Evolutionary conservation across 2,797 vertebrate genomes (phyloP).

Genomic region (Sebastes ruberrimus): DNA sequence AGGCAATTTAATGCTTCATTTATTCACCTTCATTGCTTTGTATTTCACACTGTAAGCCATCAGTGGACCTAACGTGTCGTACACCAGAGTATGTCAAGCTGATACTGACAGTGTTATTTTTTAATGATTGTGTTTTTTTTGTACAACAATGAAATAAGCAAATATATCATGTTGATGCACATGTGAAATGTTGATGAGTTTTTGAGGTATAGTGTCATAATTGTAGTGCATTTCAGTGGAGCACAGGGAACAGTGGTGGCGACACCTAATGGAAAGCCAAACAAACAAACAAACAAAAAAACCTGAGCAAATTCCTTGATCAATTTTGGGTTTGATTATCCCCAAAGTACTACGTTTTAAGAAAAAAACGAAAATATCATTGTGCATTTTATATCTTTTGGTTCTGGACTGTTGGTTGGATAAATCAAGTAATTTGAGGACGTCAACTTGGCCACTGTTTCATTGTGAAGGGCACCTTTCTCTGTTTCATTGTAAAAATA

Average conservation of each 20-base stretch:
- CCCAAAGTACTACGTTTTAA: not conserved
- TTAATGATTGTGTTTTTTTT: conserved; percentile 20
- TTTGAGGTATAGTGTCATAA: too few relatives aligned
- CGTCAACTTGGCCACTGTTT: not conserved
- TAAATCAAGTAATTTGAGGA: not conserved
- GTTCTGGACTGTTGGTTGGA: not conserved
- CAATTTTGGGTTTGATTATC: too few relatives aligned
- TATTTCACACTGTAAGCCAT: conserved; percentile 40
- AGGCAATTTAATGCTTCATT: conserved; percentile 63
- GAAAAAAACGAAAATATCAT: too few relatives aligned
- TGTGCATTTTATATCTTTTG: not conserved
- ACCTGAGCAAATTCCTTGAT: too few relatives aligned
- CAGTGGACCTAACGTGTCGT: conserved; percentile 17
- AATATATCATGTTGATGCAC: too few relatives aligned
- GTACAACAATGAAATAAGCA: not conserved
- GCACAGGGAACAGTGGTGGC: too few relatives aligned
- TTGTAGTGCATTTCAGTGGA: too few relatives aligned
- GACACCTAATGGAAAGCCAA: too few relatives aligned
- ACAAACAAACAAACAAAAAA: too few relatives aligned
- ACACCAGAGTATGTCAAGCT: conserved; percentile 2
- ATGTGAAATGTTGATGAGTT: too few relatives aligned
- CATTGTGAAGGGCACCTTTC: not conserved
- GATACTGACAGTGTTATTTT: conserved; percentile 12
- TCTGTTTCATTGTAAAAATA: not conserved
- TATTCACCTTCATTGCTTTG: conserved; percentile 58